These are phyloP conservation scores for Gambelia wislizenii DNA, from an alignment of 2,797 vertebrate genomes.

Conservation along the genomic window DNA sequence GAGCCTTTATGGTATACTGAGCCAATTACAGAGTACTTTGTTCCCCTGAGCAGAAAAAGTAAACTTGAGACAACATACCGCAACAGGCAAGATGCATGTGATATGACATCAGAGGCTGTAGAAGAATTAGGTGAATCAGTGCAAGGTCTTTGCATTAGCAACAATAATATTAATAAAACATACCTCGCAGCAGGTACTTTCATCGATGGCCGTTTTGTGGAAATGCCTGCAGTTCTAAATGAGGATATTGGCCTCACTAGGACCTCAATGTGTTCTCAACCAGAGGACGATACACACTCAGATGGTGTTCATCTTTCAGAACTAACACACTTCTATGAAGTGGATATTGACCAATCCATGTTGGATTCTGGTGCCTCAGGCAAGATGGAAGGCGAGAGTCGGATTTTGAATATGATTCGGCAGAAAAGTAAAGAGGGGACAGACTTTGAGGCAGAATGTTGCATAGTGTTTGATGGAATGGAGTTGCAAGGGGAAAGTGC, in stretches of 20 bases:
- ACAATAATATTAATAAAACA: conserved; percentile 88
- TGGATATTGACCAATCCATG: conserved; percentile 99
- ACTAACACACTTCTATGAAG: conserved; percentile 99
- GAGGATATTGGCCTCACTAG: conserved; percentile 90
- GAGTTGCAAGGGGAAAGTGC: conserved; percentile 99
- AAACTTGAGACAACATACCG: conserved; percentile 98
- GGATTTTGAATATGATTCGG: conserved; percentile 99
- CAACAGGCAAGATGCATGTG: conserved; percentile 84
- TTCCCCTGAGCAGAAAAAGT: conserved; percentile 92
- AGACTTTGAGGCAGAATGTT: conserved; percentile 96
- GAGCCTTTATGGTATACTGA: conserved; percentile 99
- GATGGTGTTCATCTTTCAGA: conserved; percentile 99
- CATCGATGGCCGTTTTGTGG: conserved; percentile 97
- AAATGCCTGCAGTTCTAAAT: conserved; percentile 91
- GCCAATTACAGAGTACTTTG: conserved; percentile 95
- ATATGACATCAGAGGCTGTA: conserved; percentile 80
- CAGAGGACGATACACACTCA: conserved; percentile 92
- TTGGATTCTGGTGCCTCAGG: conserved; percentile 99
- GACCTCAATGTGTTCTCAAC: conserved; percentile 93
- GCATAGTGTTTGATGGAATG: conserved; percentile 96
- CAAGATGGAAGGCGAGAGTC: conserved; percentile 95
- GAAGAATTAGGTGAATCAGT: conserved; percentile 90
- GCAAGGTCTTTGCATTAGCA: conserved; percentile 92
- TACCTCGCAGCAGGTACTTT: conserved; percentile 98
- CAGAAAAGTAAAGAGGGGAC: conserved; percentile 94